Percentiles rank a stretch among this genome's conserved stretches.
Conservation (phyloP, 1,140 invertebrate genomes). For the Drosophila arawakana region DNA sequence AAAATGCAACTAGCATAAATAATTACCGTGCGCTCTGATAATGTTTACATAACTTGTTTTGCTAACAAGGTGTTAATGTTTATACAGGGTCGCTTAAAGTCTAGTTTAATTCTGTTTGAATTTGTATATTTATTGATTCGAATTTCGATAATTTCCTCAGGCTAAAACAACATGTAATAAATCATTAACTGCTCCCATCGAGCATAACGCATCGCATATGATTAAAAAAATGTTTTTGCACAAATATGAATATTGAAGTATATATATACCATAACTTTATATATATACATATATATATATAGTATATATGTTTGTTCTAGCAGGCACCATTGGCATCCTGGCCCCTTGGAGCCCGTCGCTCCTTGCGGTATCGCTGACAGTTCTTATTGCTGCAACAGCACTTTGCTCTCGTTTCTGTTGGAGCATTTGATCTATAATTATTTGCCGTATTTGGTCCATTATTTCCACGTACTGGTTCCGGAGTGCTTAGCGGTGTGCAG, state of each 20-base stretch:
- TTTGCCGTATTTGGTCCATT: neutral
- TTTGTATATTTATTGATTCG: conserved; percentile 18
- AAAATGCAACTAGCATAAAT: too few species aligned
- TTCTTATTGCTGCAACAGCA: neutral
- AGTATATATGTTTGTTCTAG: neutral
- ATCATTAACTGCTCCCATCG: conserved; percentile 7
- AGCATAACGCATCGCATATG: neutral
- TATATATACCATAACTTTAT: too few species aligned
- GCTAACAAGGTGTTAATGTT: neutral
- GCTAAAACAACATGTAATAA: conserved; percentile 19
- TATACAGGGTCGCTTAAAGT: neutral
- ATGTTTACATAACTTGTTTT: neutral
- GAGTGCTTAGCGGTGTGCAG: neutral
- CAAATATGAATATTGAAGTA: conserved; percentile 1
- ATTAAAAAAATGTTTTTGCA: neutral
- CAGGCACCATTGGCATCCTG: neutral
- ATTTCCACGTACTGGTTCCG: neutral
- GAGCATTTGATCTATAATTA: neutral
- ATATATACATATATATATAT: too few species aligned
- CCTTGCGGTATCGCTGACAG: conserved; percentile 1
- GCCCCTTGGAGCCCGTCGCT: neutral
- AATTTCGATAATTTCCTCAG: conserved; percentile 35
- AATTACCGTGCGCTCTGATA: too few species aligned
- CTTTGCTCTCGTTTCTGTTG: neutral
- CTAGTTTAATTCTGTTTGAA: neutral